Percentiles rank a stretch among this genome's conserved stretches.
Conservation (phyloP, 2,888 invertebrate species). For the Alitta virens region DNA sequence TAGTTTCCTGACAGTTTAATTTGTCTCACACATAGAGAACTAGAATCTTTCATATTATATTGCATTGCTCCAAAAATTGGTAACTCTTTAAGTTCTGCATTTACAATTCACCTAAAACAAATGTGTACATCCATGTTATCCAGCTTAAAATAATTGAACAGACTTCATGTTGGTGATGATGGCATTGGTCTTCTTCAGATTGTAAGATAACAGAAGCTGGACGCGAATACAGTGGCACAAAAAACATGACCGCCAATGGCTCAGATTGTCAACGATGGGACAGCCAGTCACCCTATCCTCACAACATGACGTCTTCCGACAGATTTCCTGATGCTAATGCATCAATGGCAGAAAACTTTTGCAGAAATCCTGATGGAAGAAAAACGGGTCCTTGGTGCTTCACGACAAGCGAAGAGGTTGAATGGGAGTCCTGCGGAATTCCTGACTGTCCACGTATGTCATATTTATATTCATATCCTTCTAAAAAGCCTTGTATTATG, state of each 20-base stretch:
- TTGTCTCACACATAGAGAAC: too few species aligned
- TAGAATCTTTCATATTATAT: too few species aligned
- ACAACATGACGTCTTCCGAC: slow-evolving; percentile 3
- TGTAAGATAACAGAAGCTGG: background rate
- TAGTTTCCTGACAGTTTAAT: too few species aligned
- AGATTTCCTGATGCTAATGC: slow-evolving; percentile 7
- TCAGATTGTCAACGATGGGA: slow-evolving; percentile 9
- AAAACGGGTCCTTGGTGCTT: slow-evolving; percentile 19
- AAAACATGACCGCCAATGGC: background rate
- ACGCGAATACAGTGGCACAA: background rate
- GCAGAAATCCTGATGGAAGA: slow-evolving; percentile 17
- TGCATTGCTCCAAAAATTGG: too few species aligned
- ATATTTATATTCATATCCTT: too few species aligned
- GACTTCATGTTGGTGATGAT: too few species aligned
- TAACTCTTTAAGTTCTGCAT: too few species aligned
- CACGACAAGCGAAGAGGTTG: background rate
- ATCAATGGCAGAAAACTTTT: slow-evolving; percentile 8
- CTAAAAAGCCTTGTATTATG: too few species aligned
- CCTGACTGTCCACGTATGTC: slow-evolving; percentile 6
- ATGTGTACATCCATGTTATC: too few species aligned
- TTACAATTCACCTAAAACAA: too few species aligned
- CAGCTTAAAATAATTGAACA: too few species aligned
- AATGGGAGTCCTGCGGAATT: slow-evolving; percentile 8
- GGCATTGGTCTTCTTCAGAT: background rate
- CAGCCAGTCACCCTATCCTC: slow-evolving; percentile 9